Evolutionary conservation across 2,113 vertebrate genomes (phyloP), one percentile per base, ranked within the genome.

Genomic region (Brachirus orientalis): DNA sequence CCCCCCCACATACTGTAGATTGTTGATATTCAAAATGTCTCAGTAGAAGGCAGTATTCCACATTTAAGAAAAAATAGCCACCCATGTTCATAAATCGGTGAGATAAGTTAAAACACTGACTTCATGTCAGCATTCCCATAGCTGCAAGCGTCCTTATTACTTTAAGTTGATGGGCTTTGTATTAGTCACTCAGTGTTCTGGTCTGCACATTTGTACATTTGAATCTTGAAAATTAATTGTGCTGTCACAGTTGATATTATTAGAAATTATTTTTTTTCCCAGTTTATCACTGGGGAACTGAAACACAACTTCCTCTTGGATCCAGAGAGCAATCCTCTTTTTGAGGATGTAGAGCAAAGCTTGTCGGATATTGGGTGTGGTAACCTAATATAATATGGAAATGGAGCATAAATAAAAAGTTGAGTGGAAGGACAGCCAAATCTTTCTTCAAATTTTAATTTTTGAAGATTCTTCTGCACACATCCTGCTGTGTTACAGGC

Each of bases 11-110:
- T n/a, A n/a, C n/a, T n/a, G n/a, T n/a, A n/a, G n/a, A n/a, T n/a
- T n/a, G n/a, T n/a, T n/a, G n/a, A n/a, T n/a, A 63, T 63, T 14
- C 8, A 16, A 18, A 56, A 6, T 14, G 2, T 69, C 75, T 40
- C 40, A 19, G n/a, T 61, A 47, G 70, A 51, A 36, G 20, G 46
- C 4, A 22, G 12, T 8, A 36, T 8, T 45, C 38, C 63, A 77
- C 58, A 66, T 79, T 73, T 80, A 47, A 55, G 63, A 77, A 82
- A 72, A 50, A 28, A 28, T 2, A n/a, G 17, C 18, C 19, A 0
- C 20, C 36, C 35, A 13, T 55, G 48, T 64, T 75, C 77, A 18
- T 52, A 72, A 66, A 71, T 58, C 35, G 41, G 37, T 2, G 7
- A 19, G 33, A 10, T 66, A 9, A 69, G 69, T 66, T 65, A n/a